Percentiles rank a stretch among this genome's conserved stretches.
Evolutionary conservation across 2,797 vertebrate genomes (phyloP).

Genomic region (Scleropages formosus): DNA sequence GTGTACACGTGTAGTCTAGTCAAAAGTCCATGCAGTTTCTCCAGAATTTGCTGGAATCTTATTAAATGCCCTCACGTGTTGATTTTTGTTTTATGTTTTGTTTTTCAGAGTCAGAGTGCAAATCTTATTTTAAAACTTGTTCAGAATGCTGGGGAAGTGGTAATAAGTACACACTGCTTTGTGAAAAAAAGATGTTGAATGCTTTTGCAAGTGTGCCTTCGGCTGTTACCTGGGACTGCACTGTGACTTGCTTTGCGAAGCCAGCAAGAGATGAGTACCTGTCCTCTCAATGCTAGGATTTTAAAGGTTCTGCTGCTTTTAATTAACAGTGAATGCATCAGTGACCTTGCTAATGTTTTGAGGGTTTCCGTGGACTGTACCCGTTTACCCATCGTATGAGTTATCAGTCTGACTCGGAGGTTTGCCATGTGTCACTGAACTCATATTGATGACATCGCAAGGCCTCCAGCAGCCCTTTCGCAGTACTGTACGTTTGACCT

Average conservation of each 20-base stretch:
- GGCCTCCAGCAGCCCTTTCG: neutral
- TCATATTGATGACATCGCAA: neutral
- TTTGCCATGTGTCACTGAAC: neutral
- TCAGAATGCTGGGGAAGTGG: constrained; percentile 40
- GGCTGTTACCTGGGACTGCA: constrained; percentile 4
- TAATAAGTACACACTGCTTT: constrained; percentile 36
- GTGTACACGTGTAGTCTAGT: neutral
- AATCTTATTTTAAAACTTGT: constrained; percentile 41
- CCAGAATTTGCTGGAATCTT: neutral
- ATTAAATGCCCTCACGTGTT: constrained; percentile 8
- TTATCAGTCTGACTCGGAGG: neutral
- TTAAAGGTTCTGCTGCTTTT: neutral
- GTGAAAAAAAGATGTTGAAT: neutral
- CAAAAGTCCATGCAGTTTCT: neutral
- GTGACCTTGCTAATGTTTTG: neutral
- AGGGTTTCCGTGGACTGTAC: neutral
- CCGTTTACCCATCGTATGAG: neutral
- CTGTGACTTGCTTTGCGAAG: neutral
- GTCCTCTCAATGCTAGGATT: neutral
- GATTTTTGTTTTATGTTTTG: constrained; percentile 28
- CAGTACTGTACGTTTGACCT: constrained; percentile 6
- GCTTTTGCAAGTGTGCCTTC: neutral
- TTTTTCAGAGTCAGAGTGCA: constrained; percentile 50
- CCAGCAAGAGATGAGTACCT: neutral
- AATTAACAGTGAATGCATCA: neutral